A percentile compares a stretch with the other conserved stretches of the same genome.
Evolutionary conservation across 2,113 vertebrate genomes (phyloP).

Genomic region (Apodemus speciosus): DNA sequence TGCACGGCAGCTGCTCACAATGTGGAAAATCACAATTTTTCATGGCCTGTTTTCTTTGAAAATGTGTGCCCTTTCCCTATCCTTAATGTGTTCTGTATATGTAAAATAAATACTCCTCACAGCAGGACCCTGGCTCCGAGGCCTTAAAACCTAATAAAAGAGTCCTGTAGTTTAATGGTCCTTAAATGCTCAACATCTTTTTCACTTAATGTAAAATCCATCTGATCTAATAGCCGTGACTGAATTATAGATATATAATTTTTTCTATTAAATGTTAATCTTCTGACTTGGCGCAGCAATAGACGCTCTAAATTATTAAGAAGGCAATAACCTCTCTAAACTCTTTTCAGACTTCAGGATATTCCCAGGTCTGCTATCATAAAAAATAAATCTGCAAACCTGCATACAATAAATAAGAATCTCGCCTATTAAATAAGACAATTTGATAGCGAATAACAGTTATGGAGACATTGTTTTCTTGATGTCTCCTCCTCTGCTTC

Average conservation of each 20-base stretch:
- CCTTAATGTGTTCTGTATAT: constrained; percentile 68
- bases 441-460: constrained; percentile 24
- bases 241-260: constrained; percentile 80
- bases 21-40: constrained; percentile 80
- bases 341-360: constrained; percentile 71
- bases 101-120: constrained; percentile 81
- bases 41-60: constrained; percentile 80
- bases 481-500: neutral
- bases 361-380: constrained; percentile 67
- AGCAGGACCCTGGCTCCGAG: constrained; percentile 67
- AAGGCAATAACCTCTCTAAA: constrained; percentile 75
- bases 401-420: constrained; percentile 62
- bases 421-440: neutral
- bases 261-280: constrained; percentile 86
- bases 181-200: constrained; percentile 84
- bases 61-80: constrained; percentile 73
- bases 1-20: constrained; percentile 68
- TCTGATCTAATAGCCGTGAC: constrained; percentile 84
- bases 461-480: neutral
- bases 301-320: constrained; percentile 80
- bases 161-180: constrained; percentile 83
- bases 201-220: constrained; percentile 85
- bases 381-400: constrained; percentile 30
- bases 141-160: constrained; percentile 80
- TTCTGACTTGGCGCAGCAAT: constrained; percentile 85